Conservation (phyloP, 1,140 invertebrate genomes). For the Drosophila asahinai region DNA sequence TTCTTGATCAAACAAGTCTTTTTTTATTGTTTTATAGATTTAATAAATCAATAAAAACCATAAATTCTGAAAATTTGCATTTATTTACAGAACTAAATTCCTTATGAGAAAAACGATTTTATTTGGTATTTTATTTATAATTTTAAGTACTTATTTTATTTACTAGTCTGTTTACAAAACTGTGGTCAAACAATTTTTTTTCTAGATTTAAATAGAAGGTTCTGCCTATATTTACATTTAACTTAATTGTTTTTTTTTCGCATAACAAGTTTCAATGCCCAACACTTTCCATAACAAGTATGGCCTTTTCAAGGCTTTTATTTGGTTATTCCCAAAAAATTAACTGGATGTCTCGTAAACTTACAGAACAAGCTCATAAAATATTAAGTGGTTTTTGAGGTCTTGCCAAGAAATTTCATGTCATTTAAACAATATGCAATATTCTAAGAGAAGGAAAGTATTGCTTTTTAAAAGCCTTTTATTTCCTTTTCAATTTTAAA, state of each 20-base stretch:
- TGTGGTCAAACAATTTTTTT: too few species aligned
- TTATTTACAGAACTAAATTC: too few species aligned
- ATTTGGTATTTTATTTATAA: neutral
- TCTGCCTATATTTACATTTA: neutral
- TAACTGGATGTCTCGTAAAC: neutral
- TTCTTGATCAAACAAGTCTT: too few species aligned
- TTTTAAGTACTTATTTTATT: neutral
- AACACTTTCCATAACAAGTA: constrained; percentile 3
- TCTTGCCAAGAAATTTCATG: neutral
- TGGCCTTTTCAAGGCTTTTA: neutral
- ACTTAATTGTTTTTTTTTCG: too few species aligned
- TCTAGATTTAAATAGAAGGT: neutral
- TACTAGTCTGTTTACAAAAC: too few species aligned
- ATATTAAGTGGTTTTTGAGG: neutral
- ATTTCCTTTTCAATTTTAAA: neutral
- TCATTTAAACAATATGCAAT: neutral
- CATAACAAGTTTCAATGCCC: neutral
- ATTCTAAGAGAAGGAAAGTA: neutral
- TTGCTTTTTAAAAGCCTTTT: neutral
- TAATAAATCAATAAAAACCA: neutral
- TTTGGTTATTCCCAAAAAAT: neutral
- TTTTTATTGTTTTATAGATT: too few species aligned
- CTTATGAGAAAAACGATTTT: too few species aligned
- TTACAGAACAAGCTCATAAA: constrained; percentile 13
- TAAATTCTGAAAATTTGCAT: too few species aligned